Percentiles rank a stretch among this genome's conserved stretches.
These are phyloP conservation scores for Bilobella aurantiaca DNA, from an alignment of 1,140 invertebrate genomes.

Conservation along the genomic window DNA sequence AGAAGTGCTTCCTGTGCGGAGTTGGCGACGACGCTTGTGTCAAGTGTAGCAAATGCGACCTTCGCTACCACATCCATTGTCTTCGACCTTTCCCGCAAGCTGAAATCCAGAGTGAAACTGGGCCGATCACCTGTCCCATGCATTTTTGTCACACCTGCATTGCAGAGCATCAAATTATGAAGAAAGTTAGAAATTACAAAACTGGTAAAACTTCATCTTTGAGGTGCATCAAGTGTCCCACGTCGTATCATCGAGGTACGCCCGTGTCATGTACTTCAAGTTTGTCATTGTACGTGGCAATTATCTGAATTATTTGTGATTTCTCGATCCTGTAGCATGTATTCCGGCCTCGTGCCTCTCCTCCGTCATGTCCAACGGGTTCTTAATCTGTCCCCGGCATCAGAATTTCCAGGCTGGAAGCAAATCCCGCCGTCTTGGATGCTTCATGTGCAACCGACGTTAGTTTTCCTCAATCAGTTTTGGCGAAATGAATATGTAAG, in stretches of 20 bases:
- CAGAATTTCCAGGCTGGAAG: too few species aligned
- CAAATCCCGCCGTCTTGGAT: too few species aligned
- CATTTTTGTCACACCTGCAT: constrained; percentile 31
- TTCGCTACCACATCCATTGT: constrained; percentile 23
- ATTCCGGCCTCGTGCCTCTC: too few species aligned
- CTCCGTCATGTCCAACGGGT: too few species aligned
- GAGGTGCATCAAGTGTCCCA: constrained; percentile 19
- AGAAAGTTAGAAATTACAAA: constrained; percentile 20
- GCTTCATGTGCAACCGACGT: too few species aligned
- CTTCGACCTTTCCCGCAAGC: constrained; percentile 25
- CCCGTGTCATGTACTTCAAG: too few species aligned
- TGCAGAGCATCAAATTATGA: constrained; percentile 17
- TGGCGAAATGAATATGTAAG: too few species aligned
- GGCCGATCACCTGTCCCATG: constrained; percentile 25
- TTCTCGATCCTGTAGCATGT: too few species aligned
- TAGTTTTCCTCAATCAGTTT: too few species aligned
- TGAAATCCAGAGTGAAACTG: constrained; percentile 10
- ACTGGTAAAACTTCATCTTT: neutral
- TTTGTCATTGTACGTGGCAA: too few species aligned
- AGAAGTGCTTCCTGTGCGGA: constrained; percentile 22
- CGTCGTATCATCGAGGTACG: constrained; percentile 28
- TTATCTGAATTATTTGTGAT: too few species aligned
- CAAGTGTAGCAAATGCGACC: constrained; percentile 26
- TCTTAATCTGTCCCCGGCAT: too few species aligned
- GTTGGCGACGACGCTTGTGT: neutral